A percentile compares a stretch with the other conserved stretches of the same genome.
Conservation (phyloP, 2,797 vertebrate genomes). For the Amblyraja radiata region DNA sequence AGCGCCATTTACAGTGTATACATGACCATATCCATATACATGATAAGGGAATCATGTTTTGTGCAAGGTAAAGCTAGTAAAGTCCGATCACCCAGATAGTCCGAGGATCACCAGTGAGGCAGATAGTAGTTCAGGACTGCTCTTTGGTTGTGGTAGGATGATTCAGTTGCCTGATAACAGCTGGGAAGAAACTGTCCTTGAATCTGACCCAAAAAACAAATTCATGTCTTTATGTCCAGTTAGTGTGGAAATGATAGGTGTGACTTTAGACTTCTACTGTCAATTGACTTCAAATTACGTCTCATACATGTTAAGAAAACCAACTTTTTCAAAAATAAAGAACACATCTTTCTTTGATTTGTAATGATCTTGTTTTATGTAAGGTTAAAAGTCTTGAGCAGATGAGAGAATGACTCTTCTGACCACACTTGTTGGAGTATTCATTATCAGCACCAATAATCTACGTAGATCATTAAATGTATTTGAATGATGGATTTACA, state of each 20-base stretch:
- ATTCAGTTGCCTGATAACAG: too few relatives aligned
- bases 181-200: too few relatives aligned
- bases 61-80: too few relatives aligned
- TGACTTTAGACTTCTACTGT: not conserved
- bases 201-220: not conserved
- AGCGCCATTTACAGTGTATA: too few relatives aligned
- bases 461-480: not conserved
- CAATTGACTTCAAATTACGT: not conserved
- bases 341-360: not conserved
- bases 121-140: too few relatives aligned
- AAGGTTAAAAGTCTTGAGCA: not conserved
- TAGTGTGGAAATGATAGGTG: not conserved
- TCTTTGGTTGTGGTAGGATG: too few relatives aligned
- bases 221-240: not conserved
- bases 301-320: not conserved
- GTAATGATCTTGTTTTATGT: not conserved
- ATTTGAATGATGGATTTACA: not conserved
- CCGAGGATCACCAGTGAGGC: too few relatives aligned
- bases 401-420: not conserved
- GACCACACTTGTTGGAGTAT: not conserved
- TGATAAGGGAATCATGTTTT: too few relatives aligned
- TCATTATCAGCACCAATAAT: not conserved
- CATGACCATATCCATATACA: too few relatives aligned
- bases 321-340: not conserved
- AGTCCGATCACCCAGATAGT: too few relatives aligned